Evolutionary conservation across 2,888 invertebrate species (phyloP).

Genomic region (Zaprionus bogoriensis): DNA sequence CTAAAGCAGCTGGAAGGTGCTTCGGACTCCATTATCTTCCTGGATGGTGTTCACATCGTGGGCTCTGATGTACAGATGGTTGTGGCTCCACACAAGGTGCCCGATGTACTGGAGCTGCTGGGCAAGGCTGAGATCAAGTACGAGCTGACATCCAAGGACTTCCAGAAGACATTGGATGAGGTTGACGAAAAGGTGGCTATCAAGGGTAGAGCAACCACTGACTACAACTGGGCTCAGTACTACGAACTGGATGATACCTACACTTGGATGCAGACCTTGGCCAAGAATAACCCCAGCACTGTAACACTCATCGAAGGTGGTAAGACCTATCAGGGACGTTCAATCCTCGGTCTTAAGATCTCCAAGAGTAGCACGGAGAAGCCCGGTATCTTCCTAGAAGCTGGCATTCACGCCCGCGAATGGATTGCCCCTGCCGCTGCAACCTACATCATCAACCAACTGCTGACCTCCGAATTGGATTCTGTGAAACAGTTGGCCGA

Average conservation of each 20-base stretch:
- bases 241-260: conserved; percentile 83
- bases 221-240: conserved; percentile 79
- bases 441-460: conserved; percentile 86
- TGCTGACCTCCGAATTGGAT: conserved; percentile 84
- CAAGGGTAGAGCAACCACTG: conserved; percentile 38
- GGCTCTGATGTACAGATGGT: conserved; percentile 84
- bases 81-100: conserved; percentile 79
- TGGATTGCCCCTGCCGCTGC: conserved; percentile 88
- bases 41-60: conserved; percentile 82
- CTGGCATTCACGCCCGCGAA: conserved; percentile 89
- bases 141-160: conserved; percentile 82
- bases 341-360: conserved; percentile 85
- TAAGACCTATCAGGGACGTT: conserved; percentile 85
- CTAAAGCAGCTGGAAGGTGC: conserved; percentile 83
- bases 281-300: conserved; percentile 82
- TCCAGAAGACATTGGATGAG: conserved; percentile 79
- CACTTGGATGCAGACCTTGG: conserved; percentile 84
- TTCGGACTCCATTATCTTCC: conserved; percentile 83
- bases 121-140: conserved; percentile 82
- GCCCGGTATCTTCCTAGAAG: conserved; percentile 86
- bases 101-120: conserved; percentile 72
- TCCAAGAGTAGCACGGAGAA: conserved; percentile 83
- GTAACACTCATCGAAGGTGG: conserved; percentile 84
- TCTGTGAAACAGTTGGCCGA: conserved; percentile 84
- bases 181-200: conserved; percentile 56